Percentiles rank a stretch among this genome's conserved stretches.
phyloP scores from a whole-genome alignment of 2,797 vertebrate species.

The Uromys caudimaculatus region DNA sequence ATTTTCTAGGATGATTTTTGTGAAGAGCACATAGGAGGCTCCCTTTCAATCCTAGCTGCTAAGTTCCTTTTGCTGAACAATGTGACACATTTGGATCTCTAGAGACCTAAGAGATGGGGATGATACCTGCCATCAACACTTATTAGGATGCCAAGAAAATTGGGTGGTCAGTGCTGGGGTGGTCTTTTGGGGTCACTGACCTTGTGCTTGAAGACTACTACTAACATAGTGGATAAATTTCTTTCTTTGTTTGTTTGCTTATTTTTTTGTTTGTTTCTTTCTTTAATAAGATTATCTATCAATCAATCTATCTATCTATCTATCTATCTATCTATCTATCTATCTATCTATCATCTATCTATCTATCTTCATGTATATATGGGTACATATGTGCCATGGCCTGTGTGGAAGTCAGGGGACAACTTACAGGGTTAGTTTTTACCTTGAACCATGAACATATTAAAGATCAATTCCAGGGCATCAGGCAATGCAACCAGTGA shows the following conservation, averaged over 20 bases:
- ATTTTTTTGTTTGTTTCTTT: too few relatives aligned
- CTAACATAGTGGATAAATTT: not conserved
- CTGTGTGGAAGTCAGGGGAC: not conserved
- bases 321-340: too few relatives aligned
- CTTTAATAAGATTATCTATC: too few relatives aligned
- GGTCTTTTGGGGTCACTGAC: not conserved
- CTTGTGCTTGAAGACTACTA: not conserved
- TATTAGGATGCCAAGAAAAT: not conserved
- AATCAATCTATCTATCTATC: too few relatives aligned
- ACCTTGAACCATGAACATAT: not conserved
- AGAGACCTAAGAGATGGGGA: not conserved
- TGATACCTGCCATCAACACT: not conserved
- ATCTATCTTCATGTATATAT: too few relatives aligned
- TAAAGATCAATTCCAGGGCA: not conserved
- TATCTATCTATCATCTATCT: too few relatives aligned
- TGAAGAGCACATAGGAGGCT: rapidly evolving
- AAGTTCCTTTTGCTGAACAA: not conserved
- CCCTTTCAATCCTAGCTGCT: not conserved
- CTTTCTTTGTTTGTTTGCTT: too few relatives aligned
- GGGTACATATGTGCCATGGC: too few relatives aligned
- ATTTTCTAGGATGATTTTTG: too few relatives aligned
- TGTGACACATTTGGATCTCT: rapidly evolving
- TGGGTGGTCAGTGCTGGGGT: not conserved
- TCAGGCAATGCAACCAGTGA: not conserved
- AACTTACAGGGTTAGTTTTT: not conserved